Base-by-base conservation (phyloP, 2,888 invertebrate species). In the Cantharis lateralis region DNA sequence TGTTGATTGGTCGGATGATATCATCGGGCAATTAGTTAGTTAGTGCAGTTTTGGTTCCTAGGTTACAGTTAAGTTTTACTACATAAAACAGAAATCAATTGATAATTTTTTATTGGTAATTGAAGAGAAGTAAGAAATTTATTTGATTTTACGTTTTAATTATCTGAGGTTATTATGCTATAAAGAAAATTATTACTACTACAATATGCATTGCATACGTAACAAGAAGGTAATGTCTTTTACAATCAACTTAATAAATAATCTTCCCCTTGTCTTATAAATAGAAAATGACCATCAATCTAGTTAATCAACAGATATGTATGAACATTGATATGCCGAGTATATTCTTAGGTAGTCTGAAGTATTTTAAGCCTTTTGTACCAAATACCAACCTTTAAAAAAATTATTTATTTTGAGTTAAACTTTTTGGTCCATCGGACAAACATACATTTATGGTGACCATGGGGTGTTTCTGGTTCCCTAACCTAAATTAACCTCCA, bases 231-330 rank as follows among this genome's bases (percentile, higher is more conserved):
- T 48, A 48, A 48, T 48, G 48, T 70, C 66, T 70, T 74, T 63
- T 64, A 64, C 66, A 74, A 66, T 66, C 62, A 70, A 64, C 70
- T 70, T 74, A 61, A 74, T 71, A 64, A 73, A 68, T 68, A 28
- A 20, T 74, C 64, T 74, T 70, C 64, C 70, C 74, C 70, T 74
- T 20, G 63, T 70, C 32, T 70, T 69, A 32, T 48, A 48, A 74
- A 74, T 74, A 70, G 74, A 70, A 74, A 74, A 74, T 74, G 63
- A 70, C 70, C 70, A 74, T 64, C 74, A 74, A 74, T 74, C 70
- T 48, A 64, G 64, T 48, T 74, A 74, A 74, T 74, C 11, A 64
- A 24, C 26, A 24, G 9, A 15, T 66, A 24, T 26, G 26, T n/a
- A 24, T 9, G 20, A 68, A 15, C 11, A 26, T 68, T 68, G n/a